Conservation (phyloP, 2,888 invertebrate genomes). For the Platycnemis pennipes region DNA sequence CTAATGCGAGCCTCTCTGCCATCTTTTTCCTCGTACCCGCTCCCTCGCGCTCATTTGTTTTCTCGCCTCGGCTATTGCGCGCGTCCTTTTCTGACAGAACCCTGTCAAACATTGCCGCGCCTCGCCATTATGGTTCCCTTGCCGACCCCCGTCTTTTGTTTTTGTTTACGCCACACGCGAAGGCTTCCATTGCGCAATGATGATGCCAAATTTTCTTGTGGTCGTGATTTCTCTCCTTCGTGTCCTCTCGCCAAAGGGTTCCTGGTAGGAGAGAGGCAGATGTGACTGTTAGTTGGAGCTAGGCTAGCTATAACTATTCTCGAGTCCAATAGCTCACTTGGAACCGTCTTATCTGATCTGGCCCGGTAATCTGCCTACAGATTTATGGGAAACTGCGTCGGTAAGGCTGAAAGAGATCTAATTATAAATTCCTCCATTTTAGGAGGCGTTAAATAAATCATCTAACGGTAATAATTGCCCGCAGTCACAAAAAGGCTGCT, state of each 20-base stretch:
- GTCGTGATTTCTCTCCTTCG: neutral
- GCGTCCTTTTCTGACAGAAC: neutral
- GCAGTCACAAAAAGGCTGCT: neutral
- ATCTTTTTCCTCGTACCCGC: neutral
- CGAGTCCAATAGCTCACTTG: neutral
- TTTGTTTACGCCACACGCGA: neutral
- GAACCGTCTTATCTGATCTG: conserved; percentile 20
- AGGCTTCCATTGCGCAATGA: neutral
- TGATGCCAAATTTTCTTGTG: neutral
- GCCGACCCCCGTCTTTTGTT: conserved; percentile 13
- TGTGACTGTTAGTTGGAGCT: no score
- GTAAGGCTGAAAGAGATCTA: neutral
- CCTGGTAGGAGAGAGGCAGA: neutral
- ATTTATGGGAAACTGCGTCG: neutral
- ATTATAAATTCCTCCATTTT: neutral
- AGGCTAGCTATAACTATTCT: no score
- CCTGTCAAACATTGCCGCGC: conserved; percentile 33
- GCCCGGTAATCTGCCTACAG: neutral
- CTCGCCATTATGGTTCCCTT: neutral
- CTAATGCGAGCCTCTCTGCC: neutral
- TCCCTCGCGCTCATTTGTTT: conserved; percentile 19
- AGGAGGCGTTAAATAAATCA: neutral
- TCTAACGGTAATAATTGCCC: neutral
- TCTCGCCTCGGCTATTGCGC: conserved; percentile 36
- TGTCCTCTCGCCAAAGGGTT: neutral